These are phyloP conservation scores for Hemibagrus wyckioides DNA, from an alignment of 2,113 vertebrate species.

Conservation along the genomic window DNA sequence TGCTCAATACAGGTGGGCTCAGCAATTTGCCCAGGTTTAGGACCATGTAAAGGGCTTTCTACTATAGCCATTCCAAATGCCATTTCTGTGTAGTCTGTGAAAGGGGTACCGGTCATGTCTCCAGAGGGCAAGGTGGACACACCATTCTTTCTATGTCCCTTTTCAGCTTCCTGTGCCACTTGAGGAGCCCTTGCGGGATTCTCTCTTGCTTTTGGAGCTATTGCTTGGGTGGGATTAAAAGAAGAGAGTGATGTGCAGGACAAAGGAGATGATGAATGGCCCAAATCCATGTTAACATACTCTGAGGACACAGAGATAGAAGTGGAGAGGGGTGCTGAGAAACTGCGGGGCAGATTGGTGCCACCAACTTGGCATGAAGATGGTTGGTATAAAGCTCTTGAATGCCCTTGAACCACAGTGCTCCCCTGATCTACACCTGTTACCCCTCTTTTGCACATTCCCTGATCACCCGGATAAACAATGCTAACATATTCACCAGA, in stretches of 20 bases:
- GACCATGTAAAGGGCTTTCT: constrained; percentile 51
- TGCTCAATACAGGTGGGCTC: constrained; percentile 59
- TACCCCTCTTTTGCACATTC: constrained; percentile 47
- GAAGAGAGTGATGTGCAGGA: constrained; percentile 64
- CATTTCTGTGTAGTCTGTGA: constrained; percentile 66
- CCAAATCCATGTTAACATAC: constrained; percentile 77
- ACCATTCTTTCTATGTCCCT: constrained; percentile 62
- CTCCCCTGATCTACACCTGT: constrained; percentile 54
- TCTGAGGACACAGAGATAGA: constrained; percentile 63
- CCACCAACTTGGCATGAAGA: constrained; percentile 64
- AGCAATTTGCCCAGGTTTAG: constrained; percentile 59
- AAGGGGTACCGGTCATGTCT: constrained; percentile 51
- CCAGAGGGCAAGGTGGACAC: constrained; percentile 51
- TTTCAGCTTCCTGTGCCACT: constrained; percentile 59
- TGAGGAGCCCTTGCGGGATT: constrained; percentile 60
- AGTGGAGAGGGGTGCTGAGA: constrained; percentile 73
- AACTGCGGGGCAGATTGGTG: constrained; percentile 74
- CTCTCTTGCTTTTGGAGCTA: constrained; percentile 60
- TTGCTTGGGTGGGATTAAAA: constrained; percentile 58
- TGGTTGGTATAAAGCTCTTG: constrained; percentile 64
- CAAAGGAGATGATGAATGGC: constrained; percentile 57
- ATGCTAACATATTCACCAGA: constrained; percentile 78
- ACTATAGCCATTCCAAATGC: constrained; percentile 59
- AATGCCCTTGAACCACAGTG: constrained; percentile 65
- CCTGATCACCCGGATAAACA: constrained; percentile 63